Evolutionary conservation across 2,888 invertebrate species (phyloP), one percentile per base, ranked within the genome.

Genomic region (Cephus runcator): DNA sequence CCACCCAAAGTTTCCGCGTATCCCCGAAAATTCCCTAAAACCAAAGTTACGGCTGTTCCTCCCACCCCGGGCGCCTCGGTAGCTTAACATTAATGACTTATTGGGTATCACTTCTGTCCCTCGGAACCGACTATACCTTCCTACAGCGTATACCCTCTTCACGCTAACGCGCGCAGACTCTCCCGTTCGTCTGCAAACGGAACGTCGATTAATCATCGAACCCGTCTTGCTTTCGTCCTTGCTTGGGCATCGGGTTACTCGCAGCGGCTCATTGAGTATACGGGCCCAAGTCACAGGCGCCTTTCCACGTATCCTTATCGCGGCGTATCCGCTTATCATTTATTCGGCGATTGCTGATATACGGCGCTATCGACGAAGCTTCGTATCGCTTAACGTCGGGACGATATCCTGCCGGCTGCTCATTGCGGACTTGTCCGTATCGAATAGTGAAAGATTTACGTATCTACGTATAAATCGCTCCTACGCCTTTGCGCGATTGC

Each of bases 251-350:
- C 80, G 79, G 81, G 79, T 84, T 83, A 80, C 83, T 75, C 74
- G 79, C 77, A 79, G 81, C 80, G 85, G 80, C 81, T 85, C 83
- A 81, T 85, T 85, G 84, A 81, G 80, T 80, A 82, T 83, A 81
- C 23, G 6, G 40, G 23, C 81, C 81, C 40, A 6, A 40, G 40
- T 56, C 84, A 68, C n/a, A 81, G 80, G 78, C 77, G 77, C 81
- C 79, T 83, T 86, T 85, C 83, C 81, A 75, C 79, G 81, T 82
- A 83, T 76, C 79, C 83, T 84, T 80, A 81, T 84, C 82, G 78
- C 75, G 77, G 74, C 75, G 79, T 83, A 83, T 84, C 85, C 73
- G 73, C 80, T 40, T 79, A 34, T 73, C 34, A 34, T 77, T 77
- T 79, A 81, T 78, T 68, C 77, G 69, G 35, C 74, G 78, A 56